These are phyloP conservation scores for Lycopodina hypogea DNA, from an alignment of 37 sponge, comb jelly and placozoan species.

Conservation along the genomic window DNA sequence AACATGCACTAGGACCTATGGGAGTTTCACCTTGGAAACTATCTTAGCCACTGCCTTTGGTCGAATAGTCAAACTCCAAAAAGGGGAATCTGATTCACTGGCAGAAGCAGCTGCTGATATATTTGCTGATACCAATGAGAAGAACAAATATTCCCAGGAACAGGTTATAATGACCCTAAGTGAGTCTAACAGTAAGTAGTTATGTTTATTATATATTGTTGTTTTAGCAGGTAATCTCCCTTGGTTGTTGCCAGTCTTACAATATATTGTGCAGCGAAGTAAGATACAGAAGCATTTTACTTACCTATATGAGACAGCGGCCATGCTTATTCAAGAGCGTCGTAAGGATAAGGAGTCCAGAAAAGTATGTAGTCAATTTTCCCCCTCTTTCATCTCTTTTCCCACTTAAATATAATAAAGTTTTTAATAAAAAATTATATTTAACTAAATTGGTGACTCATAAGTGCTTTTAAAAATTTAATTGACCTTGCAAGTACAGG, in stretches of 20 bases:
- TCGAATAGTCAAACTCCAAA: too few species aligned
- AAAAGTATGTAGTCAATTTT: not conserved
- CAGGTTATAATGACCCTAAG: not conserved
- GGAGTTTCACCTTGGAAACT: slow-evolving; percentile 54
- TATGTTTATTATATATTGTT: too few species aligned
- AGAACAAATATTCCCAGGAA: not conserved
- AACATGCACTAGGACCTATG: slow-evolving; percentile 22
- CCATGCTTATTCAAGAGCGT: slow-evolving; percentile 3
- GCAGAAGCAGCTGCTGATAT: slow-evolving; percentile 33
- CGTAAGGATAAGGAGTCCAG: not conserved
- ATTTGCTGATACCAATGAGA: too few species aligned
- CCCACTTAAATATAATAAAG: too few species aligned
- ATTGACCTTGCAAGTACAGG: too few species aligned
- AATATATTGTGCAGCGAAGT: not conserved
- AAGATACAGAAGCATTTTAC: not conserved
- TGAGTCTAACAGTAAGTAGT: slow-evolving; percentile 7
- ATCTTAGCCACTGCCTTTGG: too few species aligned
- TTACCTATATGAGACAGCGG: slow-evolving; percentile 7
- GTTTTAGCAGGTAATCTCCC: slow-evolving; percentile 26
- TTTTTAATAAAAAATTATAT: too few species aligned
- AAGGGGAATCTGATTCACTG: slow-evolving; percentile 42
- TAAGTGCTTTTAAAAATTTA: too few species aligned
- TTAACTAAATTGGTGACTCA: too few species aligned
- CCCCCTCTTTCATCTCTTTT: too few species aligned
- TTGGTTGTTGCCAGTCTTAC: too few species aligned